phyloP scores from a whole-genome alignment of 2,888 invertebrate species.

The Leptothorax acervorum region DNA sequence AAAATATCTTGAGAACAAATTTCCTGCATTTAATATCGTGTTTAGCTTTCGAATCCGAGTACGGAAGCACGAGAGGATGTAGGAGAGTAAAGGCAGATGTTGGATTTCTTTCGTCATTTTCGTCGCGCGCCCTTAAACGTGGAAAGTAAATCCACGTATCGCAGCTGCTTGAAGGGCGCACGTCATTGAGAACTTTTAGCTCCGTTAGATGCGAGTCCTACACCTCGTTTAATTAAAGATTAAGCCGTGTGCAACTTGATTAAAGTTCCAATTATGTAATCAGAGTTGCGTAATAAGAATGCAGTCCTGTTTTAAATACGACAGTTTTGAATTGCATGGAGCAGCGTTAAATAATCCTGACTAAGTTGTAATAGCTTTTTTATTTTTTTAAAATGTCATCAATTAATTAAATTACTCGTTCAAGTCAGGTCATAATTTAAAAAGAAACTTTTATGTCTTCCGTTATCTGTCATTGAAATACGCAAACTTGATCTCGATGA shows the following conservation, averaged over 20 bases:
- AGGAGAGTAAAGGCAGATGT: constrained; percentile 65
- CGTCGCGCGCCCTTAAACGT: constrained; percentile 40
- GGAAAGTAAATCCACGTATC: constrained; percentile 68
- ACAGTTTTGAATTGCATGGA: not conserved
- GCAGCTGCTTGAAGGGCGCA: constrained; percentile 66
- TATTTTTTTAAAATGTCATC: not conserved
- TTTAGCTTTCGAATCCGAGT: constrained; percentile 48
- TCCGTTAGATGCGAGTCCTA: not conserved
- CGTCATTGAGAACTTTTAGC: constrained; percentile 48
- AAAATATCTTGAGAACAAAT: not conserved
- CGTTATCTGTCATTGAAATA: not conserved
- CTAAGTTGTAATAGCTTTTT: not conserved
- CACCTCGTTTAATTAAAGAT: constrained; percentile 26
- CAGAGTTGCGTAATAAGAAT: constrained; percentile 11
- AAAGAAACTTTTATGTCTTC: not conserved
- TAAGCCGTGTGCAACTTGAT: not conserved
- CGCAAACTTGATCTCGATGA: not conserved
- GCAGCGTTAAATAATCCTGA: not conserved
- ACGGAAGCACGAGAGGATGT: constrained; percentile 23
- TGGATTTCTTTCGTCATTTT: constrained; percentile 51
- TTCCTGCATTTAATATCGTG: constrained; percentile 49
- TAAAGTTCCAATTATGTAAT: constrained; percentile 9
- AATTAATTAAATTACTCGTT: constrained; percentile 1
- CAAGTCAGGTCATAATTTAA: not conserved
- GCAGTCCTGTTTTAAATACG: not conserved